phyloP scores from a whole-genome alignment of 1,140 invertebrate species.

The Drosophila sechellia region DNA sequence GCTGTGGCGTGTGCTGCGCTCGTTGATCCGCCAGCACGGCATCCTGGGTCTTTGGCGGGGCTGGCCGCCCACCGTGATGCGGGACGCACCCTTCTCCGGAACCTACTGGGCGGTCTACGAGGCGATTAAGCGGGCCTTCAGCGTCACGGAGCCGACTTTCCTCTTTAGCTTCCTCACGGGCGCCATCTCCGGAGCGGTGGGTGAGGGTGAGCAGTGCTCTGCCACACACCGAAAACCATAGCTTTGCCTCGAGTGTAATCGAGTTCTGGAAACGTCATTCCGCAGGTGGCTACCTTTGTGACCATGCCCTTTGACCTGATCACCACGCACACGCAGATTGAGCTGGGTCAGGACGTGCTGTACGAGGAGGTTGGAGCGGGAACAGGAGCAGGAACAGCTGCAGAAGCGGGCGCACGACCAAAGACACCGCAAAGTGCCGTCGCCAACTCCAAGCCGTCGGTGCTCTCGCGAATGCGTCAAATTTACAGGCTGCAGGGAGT shows the following conservation, averaged over 20 bases:
- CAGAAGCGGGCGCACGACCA: conserved; percentile 83
- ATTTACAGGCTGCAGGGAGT: conserved; percentile 90
- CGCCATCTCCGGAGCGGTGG: conserved; percentile 93
- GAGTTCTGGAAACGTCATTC: background rate
- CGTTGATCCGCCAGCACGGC: conserved; percentile 90
- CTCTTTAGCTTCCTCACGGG: conserved; percentile 93
- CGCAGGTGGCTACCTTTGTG: conserved; percentile 93
- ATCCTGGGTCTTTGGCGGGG: conserved; percentile 95
- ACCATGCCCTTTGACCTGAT: conserved; percentile 99
- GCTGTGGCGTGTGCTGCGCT: conserved; percentile 85
- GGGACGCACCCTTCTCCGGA: conserved; percentile 99
- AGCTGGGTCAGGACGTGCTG: conserved; percentile 94
- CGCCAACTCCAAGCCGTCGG: conserved; percentile 65
- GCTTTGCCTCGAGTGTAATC: background rate
- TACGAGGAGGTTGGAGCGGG: conserved; percentile 73
- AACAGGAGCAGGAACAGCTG: conserved; percentile 57
- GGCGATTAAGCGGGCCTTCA: conserved; percentile 89
- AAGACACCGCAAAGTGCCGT: background rate
- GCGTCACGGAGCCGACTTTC: conserved; percentile 89
- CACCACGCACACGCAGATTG: conserved; percentile 98
- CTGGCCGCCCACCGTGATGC: conserved; percentile 93
- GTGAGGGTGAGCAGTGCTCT: conserved; percentile 86
- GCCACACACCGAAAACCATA: background rate
- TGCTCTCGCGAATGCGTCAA: conserved; percentile 85
- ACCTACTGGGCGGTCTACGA: conserved; percentile 98